Evolutionary conservation across 1,140 invertebrate genomes (phyloP).

Genomic region (Drosophila bipectinata): DNA sequence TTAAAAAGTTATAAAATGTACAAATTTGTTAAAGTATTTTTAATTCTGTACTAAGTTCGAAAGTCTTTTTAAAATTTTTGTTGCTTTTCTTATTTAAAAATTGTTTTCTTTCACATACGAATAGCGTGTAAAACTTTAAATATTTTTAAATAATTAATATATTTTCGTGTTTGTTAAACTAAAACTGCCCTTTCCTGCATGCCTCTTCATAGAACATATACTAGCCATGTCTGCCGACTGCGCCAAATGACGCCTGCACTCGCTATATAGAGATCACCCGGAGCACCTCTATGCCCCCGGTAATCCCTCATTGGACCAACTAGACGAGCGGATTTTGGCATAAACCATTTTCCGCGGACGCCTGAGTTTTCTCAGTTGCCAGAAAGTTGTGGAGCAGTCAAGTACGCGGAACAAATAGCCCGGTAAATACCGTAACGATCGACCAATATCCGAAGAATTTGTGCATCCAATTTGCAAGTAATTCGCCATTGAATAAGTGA

Average conservation of each 20-base stretch:
- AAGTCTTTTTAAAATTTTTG: too few species aligned
- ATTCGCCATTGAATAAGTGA: constrained; percentile 40
- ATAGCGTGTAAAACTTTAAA: too few species aligned
- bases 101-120: too few species aligned
- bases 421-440: constrained; percentile 12
- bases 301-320: constrained; percentile 36
- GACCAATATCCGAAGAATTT: constrained; percentile 23
- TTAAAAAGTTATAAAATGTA: too few species aligned
- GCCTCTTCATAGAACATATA: constrained; percentile 23
- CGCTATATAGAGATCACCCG: constrained; percentile 12
- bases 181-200: constrained; percentile 8
- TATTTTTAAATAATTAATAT: not conserved
- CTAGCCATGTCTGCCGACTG: constrained; percentile 53
- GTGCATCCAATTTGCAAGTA: constrained; percentile 29
- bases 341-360: constrained; percentile 78
- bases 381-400: constrained; percentile 69
- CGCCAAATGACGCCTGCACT: constrained; percentile 61
- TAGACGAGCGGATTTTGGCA: constrained; percentile 57
- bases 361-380: constrained; percentile 71
- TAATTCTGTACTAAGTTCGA: too few species aligned
- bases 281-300: constrained; percentile 18
- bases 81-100: too few species aligned
- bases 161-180: not conserved
- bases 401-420: constrained; percentile 51
- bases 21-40: too few species aligned